Evolutionary conservation across 2,113 vertebrate species (phyloP).

Genomic region (Prinia subflava): DNA sequence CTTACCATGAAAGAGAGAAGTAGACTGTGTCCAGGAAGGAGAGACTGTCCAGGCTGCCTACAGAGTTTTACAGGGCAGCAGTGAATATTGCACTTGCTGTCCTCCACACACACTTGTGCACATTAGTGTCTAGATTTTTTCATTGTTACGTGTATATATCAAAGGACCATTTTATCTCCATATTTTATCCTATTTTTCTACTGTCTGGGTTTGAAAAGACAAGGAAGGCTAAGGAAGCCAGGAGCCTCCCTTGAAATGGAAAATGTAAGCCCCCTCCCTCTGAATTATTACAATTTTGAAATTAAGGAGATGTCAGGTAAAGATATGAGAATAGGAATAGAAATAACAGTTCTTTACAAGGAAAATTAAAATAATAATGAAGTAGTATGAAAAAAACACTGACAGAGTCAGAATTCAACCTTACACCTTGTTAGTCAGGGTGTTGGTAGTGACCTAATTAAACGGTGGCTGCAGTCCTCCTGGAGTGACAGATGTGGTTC

Average conservation of each 20-base stretch:
- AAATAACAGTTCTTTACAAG: too few species aligned
- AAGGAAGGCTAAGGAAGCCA: too few species aligned
- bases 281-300: too few species aligned
- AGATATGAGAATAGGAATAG: too few species aligned
- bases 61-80: not conserved
- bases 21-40: not conserved
- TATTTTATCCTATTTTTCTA: not conserved
- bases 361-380: not conserved
- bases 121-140: not conserved
- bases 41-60: not conserved
- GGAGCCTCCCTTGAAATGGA: too few species aligned
- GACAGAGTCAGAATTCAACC: not conserved
- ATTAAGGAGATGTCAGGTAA: too few species aligned
- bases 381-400: not conserved
- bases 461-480: not conserved
- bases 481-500: not conserved
- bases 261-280: too few species aligned
- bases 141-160: not conserved
- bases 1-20: not conserved
- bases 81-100: not conserved
- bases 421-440: not conserved
- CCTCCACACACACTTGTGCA: not conserved
- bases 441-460: not conserved
- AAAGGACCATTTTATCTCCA: fast-evolving
- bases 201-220: not conserved